These are phyloP conservation scores for Rhopalosiphum nymphaeae DNA, from an alignment of 2,888 invertebrate genomes.

Conservation along the genomic window DNA sequence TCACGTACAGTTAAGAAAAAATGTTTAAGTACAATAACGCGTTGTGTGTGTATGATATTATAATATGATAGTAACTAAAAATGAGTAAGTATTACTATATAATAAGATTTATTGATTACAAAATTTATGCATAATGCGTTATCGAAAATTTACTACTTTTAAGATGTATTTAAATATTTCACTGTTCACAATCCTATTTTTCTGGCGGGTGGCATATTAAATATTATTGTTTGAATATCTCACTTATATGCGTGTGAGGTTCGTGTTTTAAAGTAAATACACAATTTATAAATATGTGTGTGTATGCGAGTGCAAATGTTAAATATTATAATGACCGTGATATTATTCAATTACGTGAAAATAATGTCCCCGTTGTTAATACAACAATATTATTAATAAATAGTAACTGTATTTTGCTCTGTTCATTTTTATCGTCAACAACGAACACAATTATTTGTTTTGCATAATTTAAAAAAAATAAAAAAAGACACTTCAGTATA, in stretches of 20 bases:
- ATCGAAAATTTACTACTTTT: neutral
- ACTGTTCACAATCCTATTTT: neutral
- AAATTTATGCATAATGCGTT: neutral
- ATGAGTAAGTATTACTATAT: too few relatives aligned
- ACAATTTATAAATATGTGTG: neutral
- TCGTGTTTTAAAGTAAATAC: neutral
- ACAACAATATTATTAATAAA: neutral
- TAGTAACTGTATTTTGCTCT: neutral
- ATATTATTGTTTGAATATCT: neutral
- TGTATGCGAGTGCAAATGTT: neutral
- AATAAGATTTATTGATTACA: too few relatives aligned
- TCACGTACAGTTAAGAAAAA: neutral
- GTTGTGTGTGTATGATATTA: too few relatives aligned
- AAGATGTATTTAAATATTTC: neutral
- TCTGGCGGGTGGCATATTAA: neutral
- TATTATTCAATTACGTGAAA: neutral
- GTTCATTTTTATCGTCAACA: neutral
- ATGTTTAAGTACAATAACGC: too few relatives aligned
- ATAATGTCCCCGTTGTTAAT: neutral
- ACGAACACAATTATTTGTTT: conserved; percentile 1
- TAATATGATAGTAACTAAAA: too few relatives aligned
- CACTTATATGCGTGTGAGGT: neutral
- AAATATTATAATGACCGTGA: neutral
- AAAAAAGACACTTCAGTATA: neutral
- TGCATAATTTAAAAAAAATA: conserved; percentile 17